Evolutionary conservation across 1,140 invertebrate species (phyloP), one percentile per base, ranked within the genome.

Genomic region (Oncopodura yosiiana): DNA sequence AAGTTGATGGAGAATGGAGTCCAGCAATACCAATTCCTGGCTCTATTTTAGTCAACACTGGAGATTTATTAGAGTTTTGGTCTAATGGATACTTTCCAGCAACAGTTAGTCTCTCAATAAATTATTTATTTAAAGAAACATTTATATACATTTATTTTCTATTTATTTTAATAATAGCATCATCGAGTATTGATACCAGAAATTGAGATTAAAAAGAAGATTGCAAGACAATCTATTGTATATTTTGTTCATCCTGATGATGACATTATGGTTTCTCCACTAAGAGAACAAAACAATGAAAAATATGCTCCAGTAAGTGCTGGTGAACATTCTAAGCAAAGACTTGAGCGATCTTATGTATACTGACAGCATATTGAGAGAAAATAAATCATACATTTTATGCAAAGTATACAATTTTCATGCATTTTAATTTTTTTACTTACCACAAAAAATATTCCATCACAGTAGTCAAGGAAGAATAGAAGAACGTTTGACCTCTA

Each of bases 41-140:
- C 26, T 81, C 85, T 8, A 81, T 89, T 58, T 70, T 89, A 16
- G 75, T 88, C 26, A 86, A 86, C 64, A 79, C 81, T 21, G 87
- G 85, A 21, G 83, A 88, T 65, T 74, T 87, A 41, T 68, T 90
- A 30, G 80, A 82, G 38, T 74, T 76, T 34, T 88, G 84, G 86
- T 87, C 84, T 9, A 76, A 77, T 27, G 79, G 80, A 43, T 72
- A 76, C 32, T 77, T 86, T 49, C 76, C 78, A 11, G 81, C 86
- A 39, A 73, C 86, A 64, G 81, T 83, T 67, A 75, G 72, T 69
- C n/a, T n/a, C n/a, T n/a, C n/a, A n/a, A n/a, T n/a, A n/a, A n/a
- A n/a, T n/a, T n/a, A n/a, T n/a, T n/a, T n/a, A n/a, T n/a, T n/a
- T n/a, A n/a, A n/a, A n/a, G 18, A 9, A 3, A 23, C 41, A 23